phyloP scores from a whole-genome alignment of 2,888 invertebrate genomes.

The Fissipunctia ypsillon region DNA sequence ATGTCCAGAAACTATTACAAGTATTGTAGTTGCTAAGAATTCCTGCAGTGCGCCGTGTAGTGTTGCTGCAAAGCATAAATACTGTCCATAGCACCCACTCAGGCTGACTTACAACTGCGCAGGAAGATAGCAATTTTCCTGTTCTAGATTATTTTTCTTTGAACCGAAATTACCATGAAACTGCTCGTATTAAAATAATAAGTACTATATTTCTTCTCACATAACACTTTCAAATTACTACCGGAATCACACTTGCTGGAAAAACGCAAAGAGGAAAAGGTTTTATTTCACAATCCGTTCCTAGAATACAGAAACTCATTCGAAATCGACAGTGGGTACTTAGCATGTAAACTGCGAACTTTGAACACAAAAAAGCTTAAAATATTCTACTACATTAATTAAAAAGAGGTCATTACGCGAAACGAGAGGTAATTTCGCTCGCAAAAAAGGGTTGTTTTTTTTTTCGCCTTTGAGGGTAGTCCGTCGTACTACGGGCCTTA shows the following conservation, averaged over 20 bases:
- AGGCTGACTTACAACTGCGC: constrained; percentile 40
- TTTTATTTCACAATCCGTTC: constrained; percentile 28
- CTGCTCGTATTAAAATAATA: constrained; percentile 18
- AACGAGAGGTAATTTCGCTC: constrained; percentile 57
- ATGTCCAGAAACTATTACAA: background rate
- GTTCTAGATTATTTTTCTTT: constrained; percentile 50
- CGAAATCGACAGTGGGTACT: constrained; percentile 50
- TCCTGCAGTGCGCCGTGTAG: constrained; percentile 12
- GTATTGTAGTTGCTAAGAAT: constrained; percentile 1
- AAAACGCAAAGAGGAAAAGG: constrained; percentile 25
- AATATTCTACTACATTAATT: constrained; percentile 61
- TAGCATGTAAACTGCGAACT: constrained; percentile 50
- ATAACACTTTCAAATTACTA: constrained; percentile 22
- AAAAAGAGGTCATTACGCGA: constrained; percentile 59
- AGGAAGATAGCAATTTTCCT: constrained; percentile 46
- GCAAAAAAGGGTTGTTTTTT: constrained; percentile 50
- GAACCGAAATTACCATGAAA: constrained; percentile 35
- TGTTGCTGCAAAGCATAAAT: constrained; percentile 38
- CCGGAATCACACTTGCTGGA: constrained; percentile 30
- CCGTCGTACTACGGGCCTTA: constrained; percentile 48
- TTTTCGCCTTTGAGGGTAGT: constrained; percentile 46
- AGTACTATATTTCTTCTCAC: constrained; percentile 13
- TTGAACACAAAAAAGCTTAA: constrained; percentile 49
- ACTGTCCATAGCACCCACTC: constrained; percentile 13
- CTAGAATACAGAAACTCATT: constrained; percentile 33